Evolutionary conservation across 2,113 vertebrate genomes (phyloP).

Genomic region (Hystrix cristata): DNA sequence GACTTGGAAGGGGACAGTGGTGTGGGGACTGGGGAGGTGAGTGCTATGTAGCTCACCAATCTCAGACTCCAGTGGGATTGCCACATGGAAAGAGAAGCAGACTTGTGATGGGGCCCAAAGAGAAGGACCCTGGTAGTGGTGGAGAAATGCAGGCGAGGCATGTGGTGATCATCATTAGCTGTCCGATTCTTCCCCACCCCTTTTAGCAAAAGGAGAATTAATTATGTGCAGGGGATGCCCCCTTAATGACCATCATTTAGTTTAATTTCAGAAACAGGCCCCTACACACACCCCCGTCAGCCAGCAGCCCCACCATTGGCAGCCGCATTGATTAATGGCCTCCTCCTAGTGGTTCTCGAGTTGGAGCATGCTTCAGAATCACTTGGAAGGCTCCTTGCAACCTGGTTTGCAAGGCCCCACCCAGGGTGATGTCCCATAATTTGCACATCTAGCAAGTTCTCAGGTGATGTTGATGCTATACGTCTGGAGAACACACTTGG

Average conservation of each 20-base stretch:
- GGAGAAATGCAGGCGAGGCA: not conserved
- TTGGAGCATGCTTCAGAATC: not conserved
- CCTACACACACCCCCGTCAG: not conserved
- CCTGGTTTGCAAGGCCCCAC: not conserved
- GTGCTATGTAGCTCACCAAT: not conserved
- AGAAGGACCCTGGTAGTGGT: not conserved
- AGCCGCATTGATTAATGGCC: constrained; percentile 1
- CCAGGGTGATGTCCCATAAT: not conserved
- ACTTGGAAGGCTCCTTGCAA: not conserved
- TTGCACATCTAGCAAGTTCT: not conserved
- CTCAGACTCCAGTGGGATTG: not conserved
- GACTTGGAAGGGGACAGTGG: constrained; percentile 64
- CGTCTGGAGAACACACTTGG: not conserved
- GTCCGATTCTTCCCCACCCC: constrained; percentile 77
- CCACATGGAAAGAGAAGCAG: not conserved
- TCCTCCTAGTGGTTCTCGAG: constrained; percentile 13
- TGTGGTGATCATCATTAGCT: constrained; percentile 78
- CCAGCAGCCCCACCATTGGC: not conserved
- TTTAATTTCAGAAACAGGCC: constrained; percentile 84
- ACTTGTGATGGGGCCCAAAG: constrained; percentile 41
- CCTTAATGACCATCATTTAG: constrained; percentile 87
- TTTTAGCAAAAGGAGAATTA: constrained; percentile 84
- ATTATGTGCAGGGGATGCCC: constrained; percentile 85
- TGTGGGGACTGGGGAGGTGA: not conserved
- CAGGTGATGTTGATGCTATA: not conserved